Base-by-base conservation (phyloP, 2,888 invertebrate genomes). In the Chrysolina haemoptera region DNA sequence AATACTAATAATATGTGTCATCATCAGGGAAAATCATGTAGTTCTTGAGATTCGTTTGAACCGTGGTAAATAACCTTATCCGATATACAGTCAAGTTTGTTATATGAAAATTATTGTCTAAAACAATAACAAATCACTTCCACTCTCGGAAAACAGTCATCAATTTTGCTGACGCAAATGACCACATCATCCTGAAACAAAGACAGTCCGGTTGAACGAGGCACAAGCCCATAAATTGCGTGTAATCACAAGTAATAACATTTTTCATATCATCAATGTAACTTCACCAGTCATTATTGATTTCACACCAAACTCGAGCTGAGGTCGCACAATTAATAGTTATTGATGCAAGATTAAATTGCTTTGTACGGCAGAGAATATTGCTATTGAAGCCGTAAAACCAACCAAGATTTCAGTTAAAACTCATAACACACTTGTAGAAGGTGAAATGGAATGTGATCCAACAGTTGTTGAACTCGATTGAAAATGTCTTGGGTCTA, bases 281-380 rank as follows among this genome's bases (percentile, higher is more conserved):
- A 35, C 22, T 22, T 14, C n/a, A n/a, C 35, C 59, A n/a, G 1
- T 59, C 35, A 59, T 59, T 59, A 59, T 3, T n/a, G 59, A 59
- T 59, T 59, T 59, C 59, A 59, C 59, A 35, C 59, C 16, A 35
- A 59, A 35, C 8, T 59, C 9, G 27, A 59, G 27, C 59, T 59
- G 59, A 59, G 59, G 59, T 59, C 59, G 10, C 35, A 1, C 59
- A n/a, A 59, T 59, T 59, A 35, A 59, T 59, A 59, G 27, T 16
- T 59, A 27, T 59, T 59, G 59, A 59, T 35, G 59, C 59, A 59
- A 59, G 59, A 59, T 35, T 59, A 27, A 59, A 59, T 59, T 35
- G 59, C 59, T n/a, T 27, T 1, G 12, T n/a, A 27, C 14, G 27
- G 8, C 59, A 20, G 53, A 12, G 20, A 11, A 10, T 48, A 16